phyloP scores from a whole-genome alignment of 2,797 vertebrate species.

The Lycodopsis pacificus region DNA sequence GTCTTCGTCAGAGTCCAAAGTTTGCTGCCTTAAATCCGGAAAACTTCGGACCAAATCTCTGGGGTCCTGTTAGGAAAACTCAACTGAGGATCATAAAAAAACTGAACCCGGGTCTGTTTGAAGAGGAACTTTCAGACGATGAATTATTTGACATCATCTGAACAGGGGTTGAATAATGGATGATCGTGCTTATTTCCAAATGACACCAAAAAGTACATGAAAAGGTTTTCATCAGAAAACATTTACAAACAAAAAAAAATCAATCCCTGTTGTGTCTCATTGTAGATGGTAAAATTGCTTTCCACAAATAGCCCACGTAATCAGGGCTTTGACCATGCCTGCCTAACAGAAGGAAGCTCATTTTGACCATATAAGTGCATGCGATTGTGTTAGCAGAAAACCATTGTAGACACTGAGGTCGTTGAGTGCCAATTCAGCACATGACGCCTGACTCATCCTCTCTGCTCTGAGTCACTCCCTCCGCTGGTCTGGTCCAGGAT shows the following conservation, averaged over 20 bases:
- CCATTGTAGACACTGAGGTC: constrained; percentile 43
- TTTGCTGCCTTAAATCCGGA: neutral
- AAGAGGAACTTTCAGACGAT: neutral
- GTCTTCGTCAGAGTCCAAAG: neutral
- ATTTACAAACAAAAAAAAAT: constrained; percentile 12
- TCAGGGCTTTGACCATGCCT: neutral
- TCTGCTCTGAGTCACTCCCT: constrained; percentile 65
- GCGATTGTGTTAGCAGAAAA: constrained; percentile 37
- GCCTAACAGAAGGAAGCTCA: constrained; percentile 32
- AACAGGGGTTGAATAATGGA: constrained; percentile 10
- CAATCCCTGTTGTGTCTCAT: neutral
- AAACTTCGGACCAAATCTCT: neutral
- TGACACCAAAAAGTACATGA: neutral
- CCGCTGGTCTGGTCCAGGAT: constrained; percentile 59
- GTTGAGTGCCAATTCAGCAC: constrained; percentile 64
- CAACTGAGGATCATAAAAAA: constrained; percentile 11
- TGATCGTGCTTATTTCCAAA: neutral
- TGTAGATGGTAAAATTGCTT: neutral
- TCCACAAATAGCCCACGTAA: constrained; percentile 1
- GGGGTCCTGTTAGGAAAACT: constrained; percentile 7
- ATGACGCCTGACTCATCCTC: constrained; percentile 75
- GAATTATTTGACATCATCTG: neutral
- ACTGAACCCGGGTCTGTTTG: neutral
- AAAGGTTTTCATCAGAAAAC: constrained; percentile 27
- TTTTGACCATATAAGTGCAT: constrained; percentile 21